A percentile compares a stretch with the other conserved stretches of the same genome.
Evolutionary conservation across 2,888 invertebrate genomes (phyloP).

Genomic region (Phrixothrix hirtus): DNA sequence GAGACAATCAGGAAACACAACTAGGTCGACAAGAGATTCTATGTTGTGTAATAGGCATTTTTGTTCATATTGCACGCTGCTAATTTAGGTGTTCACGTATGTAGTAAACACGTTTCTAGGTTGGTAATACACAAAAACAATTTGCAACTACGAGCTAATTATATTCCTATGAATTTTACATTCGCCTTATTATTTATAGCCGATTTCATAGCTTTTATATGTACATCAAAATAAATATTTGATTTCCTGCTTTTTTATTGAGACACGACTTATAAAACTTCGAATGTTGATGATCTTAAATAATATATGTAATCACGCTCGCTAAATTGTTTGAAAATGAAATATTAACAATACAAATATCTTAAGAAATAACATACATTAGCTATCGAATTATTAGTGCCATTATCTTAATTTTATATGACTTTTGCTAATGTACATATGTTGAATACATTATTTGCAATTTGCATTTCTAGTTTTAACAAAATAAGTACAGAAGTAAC

Average conservation of each 20-base stretch:
- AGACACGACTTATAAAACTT: not conserved
- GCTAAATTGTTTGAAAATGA: too few species aligned
- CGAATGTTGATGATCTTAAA: slow-evolving; percentile 4
- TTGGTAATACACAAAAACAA: slow-evolving; percentile 18
- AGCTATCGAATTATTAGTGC: too few species aligned
- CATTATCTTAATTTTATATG: too few species aligned
- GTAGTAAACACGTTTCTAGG: slow-evolving; percentile 9
- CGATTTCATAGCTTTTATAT: slow-evolving; percentile 8
- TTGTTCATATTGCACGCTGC: slow-evolving; percentile 23
- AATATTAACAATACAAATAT: too few species aligned
- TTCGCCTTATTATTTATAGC: slow-evolving; percentile 8
- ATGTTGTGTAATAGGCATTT: slow-evolving; percentile 22
- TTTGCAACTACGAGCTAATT: slow-evolving; percentile 22
- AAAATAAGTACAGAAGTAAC: too few species aligned
- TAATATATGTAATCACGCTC: too few species aligned
- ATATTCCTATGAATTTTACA: slow-evolving; percentile 5
- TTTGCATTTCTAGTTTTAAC: too few species aligned
- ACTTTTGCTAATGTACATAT: too few species aligned
- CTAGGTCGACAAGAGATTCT: slow-evolving; percentile 29
- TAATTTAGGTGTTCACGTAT: slow-evolving; percentile 26
- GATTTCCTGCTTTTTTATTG: slow-evolving; percentile 13
- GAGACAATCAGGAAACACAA: slow-evolving; percentile 28
- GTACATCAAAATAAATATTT: slow-evolving; percentile 23
- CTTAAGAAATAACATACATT: too few species aligned
- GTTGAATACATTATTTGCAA: too few species aligned